Evolutionary conservation across 37 sponge, comb jelly and placozoan genomes (phyloP).

Genomic region (Axinella damicornis): DNA sequence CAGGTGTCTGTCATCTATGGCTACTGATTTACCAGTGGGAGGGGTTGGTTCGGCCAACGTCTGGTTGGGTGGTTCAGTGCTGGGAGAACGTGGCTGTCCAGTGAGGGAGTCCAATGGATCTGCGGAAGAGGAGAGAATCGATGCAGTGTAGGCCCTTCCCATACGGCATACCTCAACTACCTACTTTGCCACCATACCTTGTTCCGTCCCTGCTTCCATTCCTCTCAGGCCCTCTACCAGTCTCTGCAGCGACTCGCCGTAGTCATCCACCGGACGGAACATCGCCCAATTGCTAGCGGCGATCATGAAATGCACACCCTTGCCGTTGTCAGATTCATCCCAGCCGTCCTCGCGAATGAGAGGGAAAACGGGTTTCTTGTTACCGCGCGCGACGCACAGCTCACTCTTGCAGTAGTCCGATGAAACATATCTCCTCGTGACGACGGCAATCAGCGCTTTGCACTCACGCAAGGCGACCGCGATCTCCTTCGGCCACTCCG

Average conservation of each 20-base stretch:
- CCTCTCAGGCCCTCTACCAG: constrained; percentile 47
- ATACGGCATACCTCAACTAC: too few species aligned
- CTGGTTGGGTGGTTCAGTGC: too few species aligned
- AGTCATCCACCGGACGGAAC: constrained; percentile 56
- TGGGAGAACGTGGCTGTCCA: too few species aligned
- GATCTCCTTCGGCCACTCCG: too few species aligned
- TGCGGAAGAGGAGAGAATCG: too few species aligned
- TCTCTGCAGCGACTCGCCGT: constrained; percentile 31
- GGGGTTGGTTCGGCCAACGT: too few species aligned
- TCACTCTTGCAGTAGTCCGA: constrained; percentile 68
- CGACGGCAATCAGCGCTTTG: constrained; percentile 62
- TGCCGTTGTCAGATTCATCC: constrained; percentile 15
- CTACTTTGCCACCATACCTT: too few species aligned
- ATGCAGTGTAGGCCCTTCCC: too few species aligned
- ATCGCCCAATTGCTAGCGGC: constrained; percentile 70
- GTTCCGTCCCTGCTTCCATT: too few species aligned
- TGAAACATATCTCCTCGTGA: constrained; percentile 56
- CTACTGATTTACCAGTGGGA: too few species aligned
- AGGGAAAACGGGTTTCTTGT: constrained; percentile 63
- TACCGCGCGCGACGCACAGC: constrained; percentile 58
- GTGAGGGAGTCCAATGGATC: too few species aligned
- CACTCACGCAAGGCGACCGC: not conserved
- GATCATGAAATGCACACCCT: constrained; percentile 75
- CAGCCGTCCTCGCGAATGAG: constrained; percentile 50
- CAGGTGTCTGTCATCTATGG: too few species aligned